Evolutionary conservation across 2,113 vertebrate genomes (phyloP), one percentile per base, ranked within the genome.

Genomic region (Poeciliopsis occidentalis): DNA sequence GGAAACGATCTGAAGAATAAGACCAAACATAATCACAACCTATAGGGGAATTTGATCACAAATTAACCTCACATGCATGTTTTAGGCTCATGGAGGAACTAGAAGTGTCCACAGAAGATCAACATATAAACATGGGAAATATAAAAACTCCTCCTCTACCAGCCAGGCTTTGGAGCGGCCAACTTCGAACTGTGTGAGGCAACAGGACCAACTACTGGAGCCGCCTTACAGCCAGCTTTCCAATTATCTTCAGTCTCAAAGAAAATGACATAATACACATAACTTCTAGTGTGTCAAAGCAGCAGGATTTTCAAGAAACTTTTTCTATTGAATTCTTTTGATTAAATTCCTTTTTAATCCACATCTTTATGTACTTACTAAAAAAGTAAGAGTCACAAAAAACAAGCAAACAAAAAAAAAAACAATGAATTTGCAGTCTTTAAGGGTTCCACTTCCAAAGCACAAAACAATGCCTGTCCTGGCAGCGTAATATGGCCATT

Each of bases 401-500:
- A 37, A 37, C 34, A 17, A n/a, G 51, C 10, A 57, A 57, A 57
- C 7, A 24, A 57, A 41, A 41, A 41, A 4, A 37, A 37, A 37
- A 19, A 54, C 19, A 54, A n/a, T 57, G 8, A 57, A 57, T n/a
- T 57, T 24, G 51, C 11, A 8, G n/a, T n/a, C 22, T 57, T 44
- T 47, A 17, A 19, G 13, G 44, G 5, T 41, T 41, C 39, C 39
- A 41, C 12, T 41, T 19, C 22, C 47, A 22, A 54, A 19, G 47
- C 47, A n/a, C 7, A n/a, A n/a, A 57, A 57, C 51, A n/a, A 57
- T 10, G 22, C 22, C 51, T 57, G 34, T 64, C 17, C 30, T 34
- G 31, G 22, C 19, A 24, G 51, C 15, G 17, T 82, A 69, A 75
- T 69, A 39, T 78, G 61, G 34, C 26, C 29, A 67, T 70, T 64